Percentiles rank a stretch among this genome's conserved stretches.
Conservation (phyloP, 92 coral and sea anemone genomes). For the Parazoanthus darwini region DNA sequence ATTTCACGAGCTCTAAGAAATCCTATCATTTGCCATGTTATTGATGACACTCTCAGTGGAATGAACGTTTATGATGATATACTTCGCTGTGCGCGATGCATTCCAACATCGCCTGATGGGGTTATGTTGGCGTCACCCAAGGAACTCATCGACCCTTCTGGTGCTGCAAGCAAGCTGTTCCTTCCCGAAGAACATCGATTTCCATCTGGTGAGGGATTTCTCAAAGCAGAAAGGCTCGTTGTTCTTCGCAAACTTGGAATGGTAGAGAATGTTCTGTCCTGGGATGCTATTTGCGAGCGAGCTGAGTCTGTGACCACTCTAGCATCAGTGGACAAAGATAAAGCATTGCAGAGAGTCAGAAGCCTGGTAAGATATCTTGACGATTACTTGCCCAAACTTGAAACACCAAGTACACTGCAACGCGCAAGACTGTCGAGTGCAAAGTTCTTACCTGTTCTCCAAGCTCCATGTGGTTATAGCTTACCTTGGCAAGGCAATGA, state of each 20-base stretch:
- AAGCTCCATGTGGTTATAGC: slow-evolving; percentile 66
- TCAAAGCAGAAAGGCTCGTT: slow-evolving; percentile 69
- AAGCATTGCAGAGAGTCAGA: slow-evolving; percentile 65
- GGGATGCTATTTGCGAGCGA: slow-evolving; percentile 91
- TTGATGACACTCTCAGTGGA: slow-evolving; percentile 78
- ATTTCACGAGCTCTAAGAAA: slow-evolving; percentile 65
- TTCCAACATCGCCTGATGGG: slow-evolving; percentile 83
- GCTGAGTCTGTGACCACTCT: slow-evolving; percentile 68
- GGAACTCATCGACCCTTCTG: slow-evolving; percentile 76
- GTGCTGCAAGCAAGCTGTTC: slow-evolving; percentile 73
- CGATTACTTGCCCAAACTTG: slow-evolving; percentile 55
- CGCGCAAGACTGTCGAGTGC: slow-evolving; percentile 59
- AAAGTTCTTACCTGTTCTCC: slow-evolving; percentile 78
- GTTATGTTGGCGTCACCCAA: slow-evolving; percentile 65
- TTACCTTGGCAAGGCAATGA: slow-evolving; percentile 87
- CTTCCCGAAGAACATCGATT: slow-evolving; percentile 82
- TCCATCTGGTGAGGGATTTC: slow-evolving; percentile 74
- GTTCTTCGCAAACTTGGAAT: slow-evolving; percentile 88
- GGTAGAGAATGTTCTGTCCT: slow-evolving; percentile 74
- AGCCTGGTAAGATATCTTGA: slow-evolving; percentile 75
- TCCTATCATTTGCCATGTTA: slow-evolving; percentile 69
- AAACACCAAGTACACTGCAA: slow-evolving; percentile 54
- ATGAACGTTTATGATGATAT: slow-evolving; percentile 48
- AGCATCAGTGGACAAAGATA: slow-evolving; percentile 52
- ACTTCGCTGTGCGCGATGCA: slow-evolving; percentile 61